phyloP scores from a whole-genome alignment of 2,888 invertebrate species.

The Lithophane semibrunnea region DNA sequence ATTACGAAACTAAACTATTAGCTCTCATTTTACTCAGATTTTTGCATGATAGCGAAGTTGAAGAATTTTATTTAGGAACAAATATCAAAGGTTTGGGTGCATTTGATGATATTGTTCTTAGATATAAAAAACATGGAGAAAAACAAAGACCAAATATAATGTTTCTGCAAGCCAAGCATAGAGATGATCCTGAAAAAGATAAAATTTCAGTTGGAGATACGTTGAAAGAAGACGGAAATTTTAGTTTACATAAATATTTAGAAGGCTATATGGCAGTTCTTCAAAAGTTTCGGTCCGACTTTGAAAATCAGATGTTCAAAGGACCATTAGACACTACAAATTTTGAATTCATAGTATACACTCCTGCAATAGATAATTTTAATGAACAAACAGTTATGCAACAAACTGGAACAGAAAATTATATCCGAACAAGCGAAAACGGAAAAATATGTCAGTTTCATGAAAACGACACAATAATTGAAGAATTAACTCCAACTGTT shows the following conservation, averaged over 20 bases:
- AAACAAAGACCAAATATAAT: slow-evolving; percentile 34
- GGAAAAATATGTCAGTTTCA: slow-evolving; percentile 36
- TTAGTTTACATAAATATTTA: slow-evolving; percentile 45
- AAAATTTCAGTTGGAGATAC: slow-evolving; percentile 10
- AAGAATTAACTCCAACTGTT: slow-evolving; percentile 22
- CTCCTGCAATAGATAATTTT: slow-evolving; percentile 36
- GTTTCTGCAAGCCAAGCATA: slow-evolving; percentile 64
- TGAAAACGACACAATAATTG: slow-evolving; percentile 33
- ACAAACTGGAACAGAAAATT: slow-evolving; percentile 2
- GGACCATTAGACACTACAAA: slow-evolving; percentile 14
- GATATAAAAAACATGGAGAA: slow-evolving; percentile 38
- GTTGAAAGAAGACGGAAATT: background rate
- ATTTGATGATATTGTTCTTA: slow-evolving; percentile 64
- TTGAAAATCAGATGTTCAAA: slow-evolving; percentile 34
- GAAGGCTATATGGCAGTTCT: slow-evolving; percentile 39
- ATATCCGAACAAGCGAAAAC: slow-evolving; percentile 33
- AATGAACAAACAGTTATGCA: slow-evolving; percentile 4
- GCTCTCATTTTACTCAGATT: slow-evolving; percentile 23
- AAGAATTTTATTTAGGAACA: slow-evolving; percentile 38
- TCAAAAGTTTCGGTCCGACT: slow-evolving; percentile 15
- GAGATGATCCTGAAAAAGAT: slow-evolving; percentile 37
- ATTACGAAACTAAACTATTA: slow-evolving; percentile 60
- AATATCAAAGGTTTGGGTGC: slow-evolving; percentile 55
- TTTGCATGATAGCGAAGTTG: slow-evolving; percentile 39
- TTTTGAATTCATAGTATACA: slow-evolving; percentile 52